Evolutionary conservation across 2,113 vertebrate genomes (phyloP), one percentile per base, ranked within the genome.

Genomic region (Aphelocoma coerulescens): DNA sequence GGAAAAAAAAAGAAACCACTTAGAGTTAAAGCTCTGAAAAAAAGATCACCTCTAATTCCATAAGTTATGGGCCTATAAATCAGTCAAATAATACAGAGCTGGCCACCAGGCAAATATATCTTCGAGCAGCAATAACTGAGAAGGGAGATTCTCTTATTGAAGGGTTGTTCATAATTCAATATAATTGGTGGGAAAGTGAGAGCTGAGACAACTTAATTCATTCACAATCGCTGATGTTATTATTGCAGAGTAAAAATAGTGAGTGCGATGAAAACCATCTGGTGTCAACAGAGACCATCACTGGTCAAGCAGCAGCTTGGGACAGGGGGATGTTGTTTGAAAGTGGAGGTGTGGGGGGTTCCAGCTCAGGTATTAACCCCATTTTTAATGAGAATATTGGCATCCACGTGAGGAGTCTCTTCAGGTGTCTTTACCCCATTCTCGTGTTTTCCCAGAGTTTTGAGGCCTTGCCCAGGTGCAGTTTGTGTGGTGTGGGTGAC

Each of bases 1-100:
- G 79, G 62, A 33, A 41, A 77, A 89, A 81, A 44, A 85, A 57
- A 59, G 79, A 46, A 94, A 92, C 32, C 48, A 68, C 79, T 95
- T 87, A 57, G 69, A 94, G 92, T 82, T 96, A 83, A 90, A 95
- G 61, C 90, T 65, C 89, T 93, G 89, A 93, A 86, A 89, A 89
- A 91, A 95, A 92, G 57, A 92, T 92, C 93, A 72, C 87, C 72
- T 65, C 86, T 97, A 95, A 95, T 90, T 95, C 95, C 68, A 0
- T 66, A 95, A 96, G 94, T 96, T 94, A 97, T 95, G 88, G 93
- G n/a, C 74, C 73, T 62, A 93, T 97, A 96, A 97, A 97, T 97
- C 93, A 93, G 93, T 89, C 82, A 85, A 66, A 86, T 48, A 85
- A 82, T 27, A 35, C 10, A 75, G 76, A 68, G 66, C 82, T 80